Evolutionary conservation across 1,140 invertebrate genomes (phyloP), one percentile per base, ranked within the genome.

Genomic region (Lethrus apterus): DNA sequence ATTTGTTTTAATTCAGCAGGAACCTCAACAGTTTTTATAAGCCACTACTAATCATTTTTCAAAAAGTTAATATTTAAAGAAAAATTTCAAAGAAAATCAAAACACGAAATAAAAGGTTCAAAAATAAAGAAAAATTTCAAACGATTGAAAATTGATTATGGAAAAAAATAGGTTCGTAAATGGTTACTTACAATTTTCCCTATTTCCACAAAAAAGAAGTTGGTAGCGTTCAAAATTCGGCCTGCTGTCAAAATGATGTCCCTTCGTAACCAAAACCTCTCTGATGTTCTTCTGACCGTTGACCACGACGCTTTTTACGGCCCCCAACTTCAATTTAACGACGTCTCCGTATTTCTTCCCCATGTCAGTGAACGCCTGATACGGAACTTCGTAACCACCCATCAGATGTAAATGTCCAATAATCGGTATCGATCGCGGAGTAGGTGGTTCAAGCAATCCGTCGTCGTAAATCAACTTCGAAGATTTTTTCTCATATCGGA

Each of bases 171-270:
- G n/a, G n/a, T n/a, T n/a, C n/a, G 15, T 19, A 40, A 20, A n/a
- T 21, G 2, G 17, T 45, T 59, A 75, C 81, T 83, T 72, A 84
- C 81, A 83, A 55, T 83, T 81, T 48, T 83, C 71, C 55, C 77
- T 79, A 58, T 82, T 69, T 13, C 78, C 78, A 32, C 70, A 68
- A 62, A 85, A 85, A 2, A 84, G 70, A 14, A 75, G 61, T 44
- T 77, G 67, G 58, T 80, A 82, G 54, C 83, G 63, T 13, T 63
- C 46, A 52, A 85, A 83, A 58, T 80, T 74, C 0, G 82, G 82
- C 29, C 83, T 62, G 23, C 75, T 74, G 52, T 81, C 79, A 51
- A 84, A 85, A 35, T 77, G 70, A 8, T 72, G 63, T 10, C 75
- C 74, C 51, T 81, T 80, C 14, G 63, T 64, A 30, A 79, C 63